Base-by-base conservation (phyloP, 2,888 invertebrate genomes). In the Meteorus cinctellus region DNA sequence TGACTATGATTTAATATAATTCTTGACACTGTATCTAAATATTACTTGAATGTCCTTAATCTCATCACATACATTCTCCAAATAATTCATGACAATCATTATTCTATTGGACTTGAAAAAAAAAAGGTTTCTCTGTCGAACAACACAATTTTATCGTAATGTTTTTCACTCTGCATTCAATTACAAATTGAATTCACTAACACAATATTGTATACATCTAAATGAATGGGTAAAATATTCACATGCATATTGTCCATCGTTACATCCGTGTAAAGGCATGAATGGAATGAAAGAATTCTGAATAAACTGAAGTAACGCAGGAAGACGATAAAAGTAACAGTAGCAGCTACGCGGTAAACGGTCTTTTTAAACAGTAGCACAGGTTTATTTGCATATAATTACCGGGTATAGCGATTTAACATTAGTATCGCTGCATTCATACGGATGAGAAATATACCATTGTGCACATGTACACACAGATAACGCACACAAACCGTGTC, bases 321-420 rank as follows among this genome's bases (percentile, higher is more conserved):
- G 6, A 62, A 29, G 16, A 29, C 0, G 62, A 29, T 16, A 19
- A 65, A 65, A 65, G 36, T 65, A 36, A 10, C 19, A 65, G 65
- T 24, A 55, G 55, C 10, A 65, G 24, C 41, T 65, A n/a, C 72
- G 68, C 72, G 68, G 79, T 75, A 74, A 80, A 79, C 77, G 79
- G 78, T 78, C 81, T 84, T 82, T 85, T 86, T 83, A 84, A 85
- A 84, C 83, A 83, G 81, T 80, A 80, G 80, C 79, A 78, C 79
- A 78, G 81, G 82, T 81, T 62, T 86, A 86, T 86, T 86, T 85
- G 81, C 85, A 83, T 86, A 82, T 84, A 86, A 86, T 86, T 85
- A 86, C 83, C 78, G 78, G 80, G 67, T 81, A 76, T 82, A 83
- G 80, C 83, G 82, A 84, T 86, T 86, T 84, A 84, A 84, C 84